These are phyloP conservation scores for Tenthredo mesomela DNA, from an alignment of 2,888 invertebrate species.

Conservation along the genomic window DNA sequence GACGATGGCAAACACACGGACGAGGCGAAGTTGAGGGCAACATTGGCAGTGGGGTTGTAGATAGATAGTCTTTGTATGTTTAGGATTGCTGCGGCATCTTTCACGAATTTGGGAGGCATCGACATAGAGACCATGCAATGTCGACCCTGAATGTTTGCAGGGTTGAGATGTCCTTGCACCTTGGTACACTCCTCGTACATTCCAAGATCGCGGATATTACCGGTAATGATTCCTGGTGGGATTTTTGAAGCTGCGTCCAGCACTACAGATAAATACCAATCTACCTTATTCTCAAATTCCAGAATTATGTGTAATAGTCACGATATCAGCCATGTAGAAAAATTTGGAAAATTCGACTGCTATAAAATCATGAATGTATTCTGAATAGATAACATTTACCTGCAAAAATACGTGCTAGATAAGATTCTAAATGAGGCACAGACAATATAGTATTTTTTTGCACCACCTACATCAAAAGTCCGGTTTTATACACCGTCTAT, in stretches of 20 bases:
- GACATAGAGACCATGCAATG: slow-evolving; percentile 71
- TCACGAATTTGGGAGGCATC: neutral
- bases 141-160: slow-evolving; percentile 73
- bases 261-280: slow-evolving; percentile 73
- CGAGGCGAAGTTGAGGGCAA: slow-evolving; percentile 68
- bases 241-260: slow-evolving; percentile 79
- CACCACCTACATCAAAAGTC: too few species aligned
- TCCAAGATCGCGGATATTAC: slow-evolving; percentile 77
- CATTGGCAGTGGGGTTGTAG: neutral
- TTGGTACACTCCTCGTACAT: slow-evolving; percentile 77
- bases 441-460: too few species aligned
- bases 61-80: neutral
- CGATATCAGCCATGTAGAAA: neutral
- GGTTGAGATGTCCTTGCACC: slow-evolving; percentile 60
- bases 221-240: slow-evolving; percentile 77
- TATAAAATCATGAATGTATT: neutral
- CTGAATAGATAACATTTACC: neutral
- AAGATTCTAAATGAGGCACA: too few species aligned
- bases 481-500: too few species aligned
- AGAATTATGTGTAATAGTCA: neutral
- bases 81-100: neutral
- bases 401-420: too few species aligned
- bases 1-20: slow-evolving; percentile 77
- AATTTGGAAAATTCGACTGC: neutral
- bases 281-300: neutral